These are phyloP conservation scores for Oncorhynchus gorbuscha DNA, from an alignment of 2,113 vertebrate species.

Conservation along the genomic window DNA sequence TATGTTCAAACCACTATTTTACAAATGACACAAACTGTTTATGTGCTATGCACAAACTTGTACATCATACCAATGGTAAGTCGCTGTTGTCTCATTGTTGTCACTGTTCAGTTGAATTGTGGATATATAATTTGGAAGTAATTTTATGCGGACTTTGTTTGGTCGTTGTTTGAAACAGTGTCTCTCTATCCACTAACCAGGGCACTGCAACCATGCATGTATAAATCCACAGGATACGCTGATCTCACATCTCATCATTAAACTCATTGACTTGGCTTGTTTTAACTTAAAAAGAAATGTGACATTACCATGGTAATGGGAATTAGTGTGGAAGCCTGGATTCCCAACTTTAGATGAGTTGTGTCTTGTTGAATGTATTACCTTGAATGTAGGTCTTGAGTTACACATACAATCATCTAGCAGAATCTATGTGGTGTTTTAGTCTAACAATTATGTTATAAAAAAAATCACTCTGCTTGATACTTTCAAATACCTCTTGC, in stretches of 20 bases:
- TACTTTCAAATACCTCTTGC: slow-evolving; percentile 45
- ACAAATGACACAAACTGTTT: no score
- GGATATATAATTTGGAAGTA: background rate
- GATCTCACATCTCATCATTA: background rate
- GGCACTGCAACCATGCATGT: background rate
- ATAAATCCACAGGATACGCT: background rate
- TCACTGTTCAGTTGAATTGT: background rate
- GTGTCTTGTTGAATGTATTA: slow-evolving; percentile 39
- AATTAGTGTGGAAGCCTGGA: slow-evolving; percentile 23
- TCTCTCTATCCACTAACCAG: background rate
- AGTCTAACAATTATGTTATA: slow-evolving; percentile 60
- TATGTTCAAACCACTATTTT: no score
- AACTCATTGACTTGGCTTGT: background rate
- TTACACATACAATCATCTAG: slow-evolving; percentile 41
- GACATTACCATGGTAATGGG: slow-evolving; percentile 14
- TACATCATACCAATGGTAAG: no score
- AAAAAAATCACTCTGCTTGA: slow-evolving; percentile 55
- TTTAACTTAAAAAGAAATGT: slow-evolving; percentile 12
- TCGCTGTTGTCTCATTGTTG: background rate
- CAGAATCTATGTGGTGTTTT: slow-evolving; percentile 41
- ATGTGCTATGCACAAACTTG: no score
- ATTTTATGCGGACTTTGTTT: background rate
- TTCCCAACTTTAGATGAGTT: slow-evolving; percentile 10
- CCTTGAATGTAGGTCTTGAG: slow-evolving; percentile 36
- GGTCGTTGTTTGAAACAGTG: background rate